Conservation (phyloP, 1,140 invertebrate genomes). For the Drosophila ercepeae region DNA sequence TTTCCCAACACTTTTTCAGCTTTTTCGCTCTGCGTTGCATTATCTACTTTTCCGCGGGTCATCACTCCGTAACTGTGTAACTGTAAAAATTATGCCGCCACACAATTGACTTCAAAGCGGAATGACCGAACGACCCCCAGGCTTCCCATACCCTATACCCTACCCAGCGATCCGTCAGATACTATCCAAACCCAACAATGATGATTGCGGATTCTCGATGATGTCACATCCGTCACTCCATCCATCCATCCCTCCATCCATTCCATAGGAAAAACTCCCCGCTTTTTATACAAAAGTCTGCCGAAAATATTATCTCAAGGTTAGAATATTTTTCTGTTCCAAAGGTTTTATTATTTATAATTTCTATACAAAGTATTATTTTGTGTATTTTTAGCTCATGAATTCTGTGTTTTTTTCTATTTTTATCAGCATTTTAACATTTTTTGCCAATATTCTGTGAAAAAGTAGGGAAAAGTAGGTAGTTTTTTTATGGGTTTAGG, state of each 20-base stretch:
- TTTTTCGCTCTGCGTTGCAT: constrained; percentile 3
- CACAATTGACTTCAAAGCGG: constrained; percentile 65
- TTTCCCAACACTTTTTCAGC: constrained; percentile 7
- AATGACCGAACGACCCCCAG: constrained; percentile 12
- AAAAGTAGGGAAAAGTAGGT: too few species aligned
- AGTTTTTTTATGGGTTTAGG: too few species aligned
- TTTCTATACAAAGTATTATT: not conserved
- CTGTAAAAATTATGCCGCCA: constrained; percentile 60
- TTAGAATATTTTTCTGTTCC: not conserved
- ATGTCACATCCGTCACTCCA: constrained; percentile 64
- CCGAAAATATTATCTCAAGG: not conserved
- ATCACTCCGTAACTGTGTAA: constrained; percentile 14
- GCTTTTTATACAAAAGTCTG: too few species aligned
- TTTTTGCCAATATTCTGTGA: not conserved
- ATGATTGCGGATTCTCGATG: constrained; percentile 50
- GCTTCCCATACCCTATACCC: constrained; percentile 1
- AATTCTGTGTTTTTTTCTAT: not conserved
- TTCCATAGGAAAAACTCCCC: not conserved
- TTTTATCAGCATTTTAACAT: not conserved
- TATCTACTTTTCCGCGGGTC: constrained; percentile 31
- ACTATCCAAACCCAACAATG: not conserved
- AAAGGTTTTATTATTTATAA: not conserved
- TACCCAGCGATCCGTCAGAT: not conserved
- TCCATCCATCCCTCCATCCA: not conserved
- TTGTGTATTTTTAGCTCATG: not conserved